These are phyloP conservation scores for Harpalus rufipes DNA, from an alignment of 2,888 invertebrate species.

Conservation along the genomic window DNA sequence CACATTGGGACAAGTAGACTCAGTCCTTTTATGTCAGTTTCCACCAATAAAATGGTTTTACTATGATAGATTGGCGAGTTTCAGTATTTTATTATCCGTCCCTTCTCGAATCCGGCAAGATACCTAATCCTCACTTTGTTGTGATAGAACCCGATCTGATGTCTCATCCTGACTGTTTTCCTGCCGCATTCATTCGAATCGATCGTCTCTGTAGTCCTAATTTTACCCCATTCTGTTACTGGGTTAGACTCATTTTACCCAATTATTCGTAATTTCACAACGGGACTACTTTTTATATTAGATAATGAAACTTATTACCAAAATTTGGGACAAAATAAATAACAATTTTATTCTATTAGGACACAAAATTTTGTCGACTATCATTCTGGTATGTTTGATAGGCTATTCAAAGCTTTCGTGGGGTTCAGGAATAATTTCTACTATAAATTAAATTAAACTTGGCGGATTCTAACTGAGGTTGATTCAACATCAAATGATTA, in stretches of 20 bases:
- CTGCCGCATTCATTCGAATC: not conserved
- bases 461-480: too few species aligned
- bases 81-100: not conserved
- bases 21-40: not conserved
- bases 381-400: too few species aligned
- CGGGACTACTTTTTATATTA: not conserved
- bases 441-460: too few species aligned
- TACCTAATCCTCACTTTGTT: not conserved
- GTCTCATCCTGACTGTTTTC: not conserved
- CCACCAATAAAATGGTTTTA: not conserved
- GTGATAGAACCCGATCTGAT: not conserved
- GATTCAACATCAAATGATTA: too few species aligned
- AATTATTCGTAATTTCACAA: not conserved
- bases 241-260: not conserved
- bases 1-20: not conserved
- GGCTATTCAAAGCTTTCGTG: too few species aligned
- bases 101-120: not conserved
- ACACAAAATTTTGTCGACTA: too few species aligned
- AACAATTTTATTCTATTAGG: too few species aligned
- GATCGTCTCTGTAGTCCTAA: not conserved
- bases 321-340: not conserved
- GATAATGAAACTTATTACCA: not conserved
- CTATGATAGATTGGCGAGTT: not conserved
- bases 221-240: not conserved
- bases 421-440: too few species aligned